Percentiles rank a stretch among this genome's conserved stretches.
These are phyloP conservation scores for Anabacerthia variegaticeps DNA, from an alignment of 2,797 vertebrate genomes.

Conservation along the genomic window DNA sequence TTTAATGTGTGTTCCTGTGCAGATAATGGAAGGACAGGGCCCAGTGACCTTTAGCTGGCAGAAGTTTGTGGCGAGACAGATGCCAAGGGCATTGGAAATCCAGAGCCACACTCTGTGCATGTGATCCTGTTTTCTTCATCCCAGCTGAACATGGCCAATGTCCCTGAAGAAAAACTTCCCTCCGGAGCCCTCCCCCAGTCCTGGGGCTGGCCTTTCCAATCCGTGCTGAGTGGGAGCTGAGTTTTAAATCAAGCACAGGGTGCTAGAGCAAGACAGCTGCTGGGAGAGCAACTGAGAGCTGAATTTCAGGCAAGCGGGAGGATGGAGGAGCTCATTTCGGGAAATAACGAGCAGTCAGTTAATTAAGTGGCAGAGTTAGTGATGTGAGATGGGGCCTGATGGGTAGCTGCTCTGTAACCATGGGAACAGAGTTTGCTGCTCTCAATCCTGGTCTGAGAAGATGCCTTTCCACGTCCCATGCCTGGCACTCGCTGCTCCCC, in stretches of 20 bases:
- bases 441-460: constrained; percentile 30
- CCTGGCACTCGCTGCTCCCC: background rate
- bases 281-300: background rate
- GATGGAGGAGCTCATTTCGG: constrained; percentile 41
- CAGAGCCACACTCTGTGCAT: background rate
- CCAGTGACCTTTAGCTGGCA: constrained; percentile 7
- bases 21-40: background rate
- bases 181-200: background rate
- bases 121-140: background rate
- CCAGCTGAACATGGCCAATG: background rate
- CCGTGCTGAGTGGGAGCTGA: background rate
- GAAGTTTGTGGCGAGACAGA: background rate
- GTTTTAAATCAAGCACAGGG: background rate
- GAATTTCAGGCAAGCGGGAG: background rate
- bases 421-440: constrained; percentile 48
- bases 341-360: constrained; percentile 64
- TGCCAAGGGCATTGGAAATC: background rate
- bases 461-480: background rate
- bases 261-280: background rate
- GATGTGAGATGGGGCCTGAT: constrained; percentile 60
- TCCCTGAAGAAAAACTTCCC: background rate
- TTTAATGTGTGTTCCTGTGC: background rate
- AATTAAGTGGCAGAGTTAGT: constrained; percentile 67
- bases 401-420: constrained; percentile 56
- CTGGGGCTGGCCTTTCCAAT: background rate